Evolutionary conservation across 2,888 invertebrate species (phyloP).

Genomic region (Lepidonotus clava): DNA sequence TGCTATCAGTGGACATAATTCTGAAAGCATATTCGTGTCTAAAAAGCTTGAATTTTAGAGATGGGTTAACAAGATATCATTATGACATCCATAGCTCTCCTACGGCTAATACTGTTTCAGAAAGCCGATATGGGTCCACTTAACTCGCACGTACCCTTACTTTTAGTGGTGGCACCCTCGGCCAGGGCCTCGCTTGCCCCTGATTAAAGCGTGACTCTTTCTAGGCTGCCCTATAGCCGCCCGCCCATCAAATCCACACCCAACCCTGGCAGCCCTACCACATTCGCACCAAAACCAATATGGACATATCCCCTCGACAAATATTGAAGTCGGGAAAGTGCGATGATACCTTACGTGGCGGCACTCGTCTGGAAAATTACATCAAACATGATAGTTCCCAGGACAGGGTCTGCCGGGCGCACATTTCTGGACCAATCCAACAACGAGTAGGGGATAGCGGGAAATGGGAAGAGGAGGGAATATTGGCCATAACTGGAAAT

Average conservation of each 20-base stretch:
- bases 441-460: too few species aligned
- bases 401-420: not conserved
- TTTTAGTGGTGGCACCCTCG: not conserved
- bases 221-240: not conserved
- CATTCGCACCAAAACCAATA: not conserved
- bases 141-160: not conserved
- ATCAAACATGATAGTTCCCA: slow-evolving; percentile 28
- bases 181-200: not conserved
- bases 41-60: too few species aligned
- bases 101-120: too few species aligned
- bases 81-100: too few species aligned
- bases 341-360: not conserved
- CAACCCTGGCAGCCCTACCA: not conserved
- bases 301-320: slow-evolving; percentile 45
- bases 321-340: not conserved
- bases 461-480: too few species aligned
- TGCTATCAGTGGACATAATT: too few species aligned
- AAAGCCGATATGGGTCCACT: not conserved
- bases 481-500: too few species aligned
- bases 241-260: slow-evolving; percentile 16
- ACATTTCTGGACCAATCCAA: slow-evolving; percentile 10
- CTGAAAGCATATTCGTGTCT: too few species aligned
- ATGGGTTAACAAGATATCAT: too few species aligned
- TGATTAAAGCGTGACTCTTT: slow-evolving; percentile 1
- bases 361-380: slow-evolving; percentile 31